These are phyloP conservation scores for Hirtodrosophila histrioides DNA, from an alignment of 2,888 invertebrate species.

Conservation along the genomic window DNA sequence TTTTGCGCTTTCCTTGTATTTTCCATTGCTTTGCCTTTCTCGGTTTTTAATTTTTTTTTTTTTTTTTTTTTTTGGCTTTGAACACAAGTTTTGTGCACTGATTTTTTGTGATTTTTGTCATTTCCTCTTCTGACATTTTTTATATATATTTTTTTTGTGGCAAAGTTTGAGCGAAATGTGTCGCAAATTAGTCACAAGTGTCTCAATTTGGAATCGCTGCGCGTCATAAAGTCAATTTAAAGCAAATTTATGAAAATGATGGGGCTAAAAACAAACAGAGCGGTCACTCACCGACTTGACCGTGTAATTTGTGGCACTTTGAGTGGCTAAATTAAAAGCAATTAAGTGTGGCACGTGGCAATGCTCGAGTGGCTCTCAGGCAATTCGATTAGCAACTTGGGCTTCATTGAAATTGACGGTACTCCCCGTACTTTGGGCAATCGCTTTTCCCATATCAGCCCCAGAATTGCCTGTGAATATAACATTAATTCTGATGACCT, in stretches of 20 bases:
- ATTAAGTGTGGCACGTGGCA: conserved; percentile 61
- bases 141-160: conserved; percentile 26
- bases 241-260: conserved; percentile 65
- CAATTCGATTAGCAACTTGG: conserved; percentile 47
- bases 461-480: conserved; percentile 43
- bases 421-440: conserved; percentile 10
- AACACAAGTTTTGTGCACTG: conserved; percentile 39
- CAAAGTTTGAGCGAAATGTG: conserved; percentile 58
- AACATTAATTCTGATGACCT: conserved; percentile 44
- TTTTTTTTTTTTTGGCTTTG: conserved; percentile 14
- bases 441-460: conserved; percentile 1
- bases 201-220: conserved; percentile 47
- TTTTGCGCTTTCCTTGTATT: conserved; percentile 35
- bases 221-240: conserved; percentile 59
- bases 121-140: conserved; percentile 54
- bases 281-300: conserved; percentile 19
- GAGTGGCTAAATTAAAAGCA: conserved; percentile 71
- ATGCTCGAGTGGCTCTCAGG: conserved; percentile 10
- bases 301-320: conserved; percentile 68
- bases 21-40: conserved; percentile 6
- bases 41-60: conserved; percentile 3
- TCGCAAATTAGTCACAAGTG: conserved; percentile 73
- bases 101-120: conserved; percentile 61
- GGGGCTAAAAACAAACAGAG: conserved; percentile 15
- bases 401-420: conserved; percentile 51